Evolutionary conservation across 2,113 vertebrate genomes (phyloP).

Genomic region (Dicerorhinus sumatrensis): DNA sequence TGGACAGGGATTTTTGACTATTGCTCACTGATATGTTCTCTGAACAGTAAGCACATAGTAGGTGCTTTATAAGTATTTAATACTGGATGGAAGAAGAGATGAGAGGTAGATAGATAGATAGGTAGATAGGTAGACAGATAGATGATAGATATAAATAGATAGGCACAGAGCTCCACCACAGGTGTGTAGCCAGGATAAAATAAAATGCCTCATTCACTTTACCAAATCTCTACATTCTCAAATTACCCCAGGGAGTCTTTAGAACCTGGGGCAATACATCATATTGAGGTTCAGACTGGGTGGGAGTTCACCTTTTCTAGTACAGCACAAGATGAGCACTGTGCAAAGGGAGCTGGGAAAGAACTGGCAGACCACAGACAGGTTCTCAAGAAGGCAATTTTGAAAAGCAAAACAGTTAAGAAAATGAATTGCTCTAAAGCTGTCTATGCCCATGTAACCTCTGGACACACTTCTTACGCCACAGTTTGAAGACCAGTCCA

Average conservation of each 20-base stretch:
- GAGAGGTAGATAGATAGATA: not conserved
- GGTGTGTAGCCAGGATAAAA: not conserved
- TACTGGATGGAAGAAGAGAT: not conserved
- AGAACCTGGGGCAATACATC: not conserved
- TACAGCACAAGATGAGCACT: not conserved
- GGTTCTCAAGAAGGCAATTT: not conserved
- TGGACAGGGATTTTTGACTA: not conserved
- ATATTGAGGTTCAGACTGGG: not conserved
- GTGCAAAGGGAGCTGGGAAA: not conserved
- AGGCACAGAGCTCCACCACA: not conserved
- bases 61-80: not conserved
- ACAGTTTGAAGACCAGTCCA: not conserved
- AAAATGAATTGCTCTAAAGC: not conserved
- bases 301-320: not conserved
- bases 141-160: not conserved
- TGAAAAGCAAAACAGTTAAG: not conserved
- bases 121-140: not conserved
- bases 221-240: not conserved
- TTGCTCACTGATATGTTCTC: not conserved
- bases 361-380: not conserved
- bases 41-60: not conserved
- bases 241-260: not conserved
- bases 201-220: not conserved
- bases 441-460: not conserved
- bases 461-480: not conserved